phyloP scores from a whole-genome alignment of 2,797 vertebrate genomes.

The Cuniculus paca region DNA sequence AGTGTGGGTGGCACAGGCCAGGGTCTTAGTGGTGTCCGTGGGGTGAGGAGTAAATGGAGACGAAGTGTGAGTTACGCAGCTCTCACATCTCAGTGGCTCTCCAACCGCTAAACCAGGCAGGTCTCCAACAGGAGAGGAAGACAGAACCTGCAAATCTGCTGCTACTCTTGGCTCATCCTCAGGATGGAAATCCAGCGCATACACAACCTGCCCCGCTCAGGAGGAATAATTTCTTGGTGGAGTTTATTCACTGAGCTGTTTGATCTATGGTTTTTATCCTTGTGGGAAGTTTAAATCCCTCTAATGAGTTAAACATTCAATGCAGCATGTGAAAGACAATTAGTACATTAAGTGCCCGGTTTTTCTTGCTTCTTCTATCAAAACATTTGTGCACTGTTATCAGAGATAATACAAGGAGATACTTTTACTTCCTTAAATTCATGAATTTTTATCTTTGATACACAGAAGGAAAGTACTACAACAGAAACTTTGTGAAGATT shows the following conservation, averaged over 20 bases:
- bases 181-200: background rate
- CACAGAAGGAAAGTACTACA: background rate
- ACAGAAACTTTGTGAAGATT: background rate
- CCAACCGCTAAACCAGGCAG: background rate
- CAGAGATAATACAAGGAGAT: background rate
- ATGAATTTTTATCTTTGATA: slow-evolving; percentile 1
- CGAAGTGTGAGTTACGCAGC: background rate
- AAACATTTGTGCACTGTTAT: slow-evolving; percentile 21
- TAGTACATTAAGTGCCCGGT: background rate
- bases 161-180: slow-evolving; percentile 1
- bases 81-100: background rate
- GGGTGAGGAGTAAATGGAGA: background rate
- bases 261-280: slow-evolving; percentile 13
- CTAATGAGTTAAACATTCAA: slow-evolving; percentile 2
- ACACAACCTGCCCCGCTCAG: background rate
- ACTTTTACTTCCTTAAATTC: background rate
- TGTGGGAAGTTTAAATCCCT: slow-evolving; percentile 24
- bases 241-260: slow-evolving; percentile 10
- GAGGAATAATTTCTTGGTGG: background rate
- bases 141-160: background rate
- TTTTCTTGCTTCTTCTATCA: background rate
- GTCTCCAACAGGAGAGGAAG: background rate
- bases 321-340: background rate
- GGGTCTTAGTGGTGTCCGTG: background rate
- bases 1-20: background rate